Evolutionary conservation across 2,797 vertebrate genomes (phyloP), one percentile per base, ranked within the genome.

Genomic region (Acrossocheilus fasciatus): DNA sequence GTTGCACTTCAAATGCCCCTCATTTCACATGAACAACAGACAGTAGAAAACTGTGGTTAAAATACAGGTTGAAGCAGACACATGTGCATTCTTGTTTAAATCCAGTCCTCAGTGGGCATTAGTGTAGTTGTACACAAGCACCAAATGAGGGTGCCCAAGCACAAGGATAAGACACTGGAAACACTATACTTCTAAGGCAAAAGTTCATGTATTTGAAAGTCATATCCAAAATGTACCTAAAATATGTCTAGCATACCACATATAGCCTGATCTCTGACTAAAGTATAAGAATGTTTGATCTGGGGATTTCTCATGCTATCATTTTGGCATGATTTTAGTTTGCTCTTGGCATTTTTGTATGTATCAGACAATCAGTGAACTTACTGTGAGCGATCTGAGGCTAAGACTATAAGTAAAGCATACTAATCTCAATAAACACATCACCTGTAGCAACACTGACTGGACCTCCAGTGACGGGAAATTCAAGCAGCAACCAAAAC

Each of bases 111-210:
- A 47, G 43, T 68, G 75, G 41, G 39, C 3, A 20, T 14, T 18
- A 87, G 66, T 94, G 94, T 88, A 94, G 93, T 95, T 94, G 68
- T 91, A 78, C 87, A 62, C 80, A 86, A 26, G 85, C 85, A 89
- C 94, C 95, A 91, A 93, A 72, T 90, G 93, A 93, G 93, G 95
- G 95, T 90, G 95, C 94, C 91, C 93, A 93, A 93, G 92, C 89
- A 93, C 94, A 85, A 87, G 62, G 54, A 69, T 59, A 41, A 36
- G 17, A 57, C 7, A 26, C 52, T 54, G 23, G 23, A 75, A 10
- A 62, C n/a, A 8, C 18, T 75, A 12, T 36, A 11, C 9, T 62
- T 57, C 11, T 45, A 14, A 90, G 90, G 90, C 80, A 66, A 52
- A 70, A 78, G 86, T 87, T 26, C 11, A 39, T 80, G 75, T 72